These are phyloP conservation scores for Benitochromis conjunctus DNA, from an alignment of 2,113 vertebrate genomes.

Conservation along the genomic window DNA sequence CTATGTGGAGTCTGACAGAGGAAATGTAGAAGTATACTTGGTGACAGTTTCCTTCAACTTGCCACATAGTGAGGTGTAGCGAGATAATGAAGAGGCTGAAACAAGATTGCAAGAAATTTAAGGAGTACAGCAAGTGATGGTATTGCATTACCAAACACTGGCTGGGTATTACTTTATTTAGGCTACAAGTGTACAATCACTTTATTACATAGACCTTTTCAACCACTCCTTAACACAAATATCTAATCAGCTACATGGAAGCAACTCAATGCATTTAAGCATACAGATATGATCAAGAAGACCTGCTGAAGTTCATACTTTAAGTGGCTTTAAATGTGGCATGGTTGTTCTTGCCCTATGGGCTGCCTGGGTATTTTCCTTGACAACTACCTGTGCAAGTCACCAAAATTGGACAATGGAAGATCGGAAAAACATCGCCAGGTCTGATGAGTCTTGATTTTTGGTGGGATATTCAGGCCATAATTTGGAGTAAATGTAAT, in stretches of 20 bases:
- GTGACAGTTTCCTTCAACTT: neutral
- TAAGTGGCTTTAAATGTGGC: no score
- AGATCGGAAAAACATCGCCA: neutral
- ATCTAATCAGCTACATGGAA: neutral
- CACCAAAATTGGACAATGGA: neutral
- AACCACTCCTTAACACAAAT: neutral
- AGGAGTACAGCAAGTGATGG: neutral
- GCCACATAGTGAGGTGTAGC: neutral
- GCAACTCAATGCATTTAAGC: neutral
- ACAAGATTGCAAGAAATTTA: neutral
- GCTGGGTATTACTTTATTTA: neutral
- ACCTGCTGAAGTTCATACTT: neutral
- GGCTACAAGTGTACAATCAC: neutral
- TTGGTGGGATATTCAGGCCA: neutral
- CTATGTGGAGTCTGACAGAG: neutral
- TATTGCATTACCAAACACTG: neutral
- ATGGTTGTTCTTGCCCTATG: no score
- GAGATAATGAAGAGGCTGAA: neutral
- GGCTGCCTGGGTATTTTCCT: neutral
- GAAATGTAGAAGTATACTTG: neutral
- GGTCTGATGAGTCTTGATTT: neutral
- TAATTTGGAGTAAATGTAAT: neutral
- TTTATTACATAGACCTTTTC: neutral
- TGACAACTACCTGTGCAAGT: no score
- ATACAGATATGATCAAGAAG: neutral